Base-by-base conservation (phyloP, 2,888 invertebrate genomes). In the Cerastis rubricosa region DNA sequence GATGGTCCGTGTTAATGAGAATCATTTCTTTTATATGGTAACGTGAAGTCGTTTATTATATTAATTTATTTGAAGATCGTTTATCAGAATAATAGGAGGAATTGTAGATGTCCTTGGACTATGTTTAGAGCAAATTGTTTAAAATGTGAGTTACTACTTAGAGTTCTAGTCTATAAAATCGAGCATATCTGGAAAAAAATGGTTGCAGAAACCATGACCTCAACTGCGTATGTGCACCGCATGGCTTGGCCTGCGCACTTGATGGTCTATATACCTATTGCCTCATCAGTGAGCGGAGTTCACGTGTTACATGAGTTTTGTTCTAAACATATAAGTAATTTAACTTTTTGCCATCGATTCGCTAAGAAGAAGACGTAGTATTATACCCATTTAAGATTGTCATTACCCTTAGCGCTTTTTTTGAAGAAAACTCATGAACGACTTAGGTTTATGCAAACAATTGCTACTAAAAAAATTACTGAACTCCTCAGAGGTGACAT, bases 11-110 rank as follows among this genome's bases (percentile, higher is more conserved):
- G 78, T 71, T 84, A 83, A 84, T 86, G 76, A 86, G 81, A 83
- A 73, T 78, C 71, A 86, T 85, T 84, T 85, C 74, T 78, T 85
- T 82, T 79, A 81, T 82, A 85, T 71, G 87, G 87, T 64, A 78
- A 83, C 66, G 69, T 79, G 68, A 79, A 84, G 81, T 79, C 75
- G 79, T 87, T 85, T 70, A 80, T 74, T 57, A 80, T 49, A 70
- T 73, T 81, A 76, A 88, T 85, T 80, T 81, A 83, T 85, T 83
- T 59, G 40, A 67, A 51, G 76, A 81, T 79, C 78, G 59, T 81
- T 83, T 81, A 83, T 81, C 69, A 80, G 64, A 84, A 74, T 76
- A 76, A 67, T 57, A 78, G 65, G 68, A 69, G 29, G 73, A 73
- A 69, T 72, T 72, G 66, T 35, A 75, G 59, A 74, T 45, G 71